Evolutionary conservation across 2,888 invertebrate genomes (phyloP).

Genomic region (Eutolmus rufibarbis): DNA sequence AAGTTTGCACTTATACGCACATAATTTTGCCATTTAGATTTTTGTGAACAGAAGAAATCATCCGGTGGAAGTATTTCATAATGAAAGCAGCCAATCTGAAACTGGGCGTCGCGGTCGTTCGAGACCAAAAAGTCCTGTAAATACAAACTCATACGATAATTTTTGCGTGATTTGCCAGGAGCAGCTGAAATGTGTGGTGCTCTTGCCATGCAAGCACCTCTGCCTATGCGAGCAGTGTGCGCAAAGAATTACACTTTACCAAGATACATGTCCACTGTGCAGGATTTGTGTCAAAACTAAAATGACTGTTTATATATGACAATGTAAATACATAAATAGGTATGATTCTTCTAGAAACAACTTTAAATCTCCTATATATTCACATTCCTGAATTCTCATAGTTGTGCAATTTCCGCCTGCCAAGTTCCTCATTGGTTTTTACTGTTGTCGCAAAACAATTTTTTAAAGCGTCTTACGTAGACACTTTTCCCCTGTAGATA

Average conservation of each 20-base stretch:
- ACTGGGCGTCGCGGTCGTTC: neutral
- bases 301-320: neutral
- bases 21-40: neutral
- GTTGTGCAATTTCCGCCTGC: too few relatives aligned
- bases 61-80: neutral
- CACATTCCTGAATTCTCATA: too few relatives aligned
- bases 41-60: neutral
- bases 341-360: too few relatives aligned
- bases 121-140: neutral
- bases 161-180: constrained; percentile 42
- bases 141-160: neutral
- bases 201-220: constrained; percentile 42
- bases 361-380: too few relatives aligned
- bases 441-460: too few relatives aligned
- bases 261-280: constrained; percentile 37
- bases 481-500: too few relatives aligned
- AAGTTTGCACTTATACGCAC: neutral
- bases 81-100: neutral
- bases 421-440: too few relatives aligned
- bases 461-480: too few relatives aligned
- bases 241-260: neutral
- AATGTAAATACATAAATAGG: too few relatives aligned
- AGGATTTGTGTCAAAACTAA: constrained; percentile 29
- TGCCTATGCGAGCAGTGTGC: constrained; percentile 38
- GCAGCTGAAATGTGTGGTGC: constrained; percentile 8